phyloP scores from a whole-genome alignment of 2,113 vertebrate species.

The Terrapene triunguis region DNA sequence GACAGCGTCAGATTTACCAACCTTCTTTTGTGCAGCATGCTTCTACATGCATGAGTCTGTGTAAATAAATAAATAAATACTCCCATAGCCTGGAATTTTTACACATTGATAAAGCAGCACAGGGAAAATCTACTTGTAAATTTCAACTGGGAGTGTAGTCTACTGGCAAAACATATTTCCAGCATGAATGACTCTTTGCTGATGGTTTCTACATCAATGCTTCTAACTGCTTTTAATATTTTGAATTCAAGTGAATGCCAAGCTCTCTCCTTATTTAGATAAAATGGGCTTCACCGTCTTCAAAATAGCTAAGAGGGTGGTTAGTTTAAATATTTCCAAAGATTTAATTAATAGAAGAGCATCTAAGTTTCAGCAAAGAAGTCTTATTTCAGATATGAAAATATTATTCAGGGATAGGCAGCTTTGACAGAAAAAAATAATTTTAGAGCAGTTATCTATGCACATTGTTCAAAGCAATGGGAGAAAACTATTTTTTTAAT shows the following conservation, averaged over 20 bases:
- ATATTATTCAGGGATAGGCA: neutral
- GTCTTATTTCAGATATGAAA: constrained; percentile 7
- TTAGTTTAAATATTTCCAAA: constrained; percentile 22
- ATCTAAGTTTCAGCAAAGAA: constrained; percentile 16
- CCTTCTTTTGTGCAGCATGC: neutral
- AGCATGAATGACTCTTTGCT: constrained; percentile 13
- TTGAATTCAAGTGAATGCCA: constrained; percentile 27
- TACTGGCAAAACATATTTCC: constrained; percentile 46
- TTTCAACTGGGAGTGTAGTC: neutral
- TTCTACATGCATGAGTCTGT: neutral
- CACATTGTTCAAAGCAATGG: neutral
- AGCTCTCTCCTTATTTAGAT: constrained; percentile 28
- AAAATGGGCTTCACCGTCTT: constrained; percentile 5
- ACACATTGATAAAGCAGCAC: neutral
- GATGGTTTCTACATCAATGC: constrained; percentile 10
- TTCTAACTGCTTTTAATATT: constrained; percentile 22
- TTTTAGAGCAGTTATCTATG: neutral
- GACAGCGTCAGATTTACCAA: neutral
- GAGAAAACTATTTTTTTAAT: neutral
- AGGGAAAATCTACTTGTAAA: constrained; percentile 2
- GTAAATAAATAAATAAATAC: accelerated
- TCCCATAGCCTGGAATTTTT: neutral
- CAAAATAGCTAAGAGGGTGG: constrained; percentile 43
- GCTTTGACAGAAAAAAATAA: neutral
- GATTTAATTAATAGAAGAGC: constrained; percentile 35